These are phyloP conservation scores for Rhabdophis nuchalis DNA, from an alignment of 2,797 vertebrate species.

Conservation along the genomic window DNA sequence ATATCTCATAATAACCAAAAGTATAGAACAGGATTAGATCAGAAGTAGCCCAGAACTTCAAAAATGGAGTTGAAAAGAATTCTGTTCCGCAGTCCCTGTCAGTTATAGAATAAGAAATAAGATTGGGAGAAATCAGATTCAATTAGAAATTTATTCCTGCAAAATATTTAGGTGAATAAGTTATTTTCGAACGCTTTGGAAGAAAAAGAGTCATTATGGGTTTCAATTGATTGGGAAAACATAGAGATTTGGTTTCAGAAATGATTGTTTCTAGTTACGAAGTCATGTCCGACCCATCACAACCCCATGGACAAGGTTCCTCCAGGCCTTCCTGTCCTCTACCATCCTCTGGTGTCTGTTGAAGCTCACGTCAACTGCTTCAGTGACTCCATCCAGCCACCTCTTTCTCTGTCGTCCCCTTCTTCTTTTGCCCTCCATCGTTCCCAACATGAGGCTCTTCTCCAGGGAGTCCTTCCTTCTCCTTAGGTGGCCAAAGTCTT, in stretches of 20 bases:
- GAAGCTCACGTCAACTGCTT: no score
- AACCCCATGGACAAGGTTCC: no score
- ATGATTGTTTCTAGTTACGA: no score
- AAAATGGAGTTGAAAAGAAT: conserved; percentile 2
- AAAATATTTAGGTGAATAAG: background rate
- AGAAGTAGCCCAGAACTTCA: conserved; percentile 13
- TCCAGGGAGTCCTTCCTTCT: no score
- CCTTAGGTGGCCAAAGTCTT: no score
- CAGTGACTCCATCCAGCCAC: no score
- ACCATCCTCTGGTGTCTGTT: no score
- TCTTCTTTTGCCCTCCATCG: no score
- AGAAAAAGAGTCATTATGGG: background rate
- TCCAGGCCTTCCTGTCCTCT: no score
- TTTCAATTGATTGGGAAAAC: background rate
- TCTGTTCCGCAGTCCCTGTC: background rate
- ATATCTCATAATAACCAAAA: conserved; percentile 39
- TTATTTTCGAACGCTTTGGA: background rate
- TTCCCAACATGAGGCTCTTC: no score
- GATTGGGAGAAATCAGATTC: background rate
- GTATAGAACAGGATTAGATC: conserved; percentile 42
- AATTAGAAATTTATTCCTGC: background rate
- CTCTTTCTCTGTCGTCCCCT: no score
- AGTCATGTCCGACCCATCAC: no score
- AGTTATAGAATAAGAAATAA: background rate
- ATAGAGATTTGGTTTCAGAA: background rate